Conservation (phyloP, 2,888 invertebrate species). For the Trichopoda pennipes region DNA sequence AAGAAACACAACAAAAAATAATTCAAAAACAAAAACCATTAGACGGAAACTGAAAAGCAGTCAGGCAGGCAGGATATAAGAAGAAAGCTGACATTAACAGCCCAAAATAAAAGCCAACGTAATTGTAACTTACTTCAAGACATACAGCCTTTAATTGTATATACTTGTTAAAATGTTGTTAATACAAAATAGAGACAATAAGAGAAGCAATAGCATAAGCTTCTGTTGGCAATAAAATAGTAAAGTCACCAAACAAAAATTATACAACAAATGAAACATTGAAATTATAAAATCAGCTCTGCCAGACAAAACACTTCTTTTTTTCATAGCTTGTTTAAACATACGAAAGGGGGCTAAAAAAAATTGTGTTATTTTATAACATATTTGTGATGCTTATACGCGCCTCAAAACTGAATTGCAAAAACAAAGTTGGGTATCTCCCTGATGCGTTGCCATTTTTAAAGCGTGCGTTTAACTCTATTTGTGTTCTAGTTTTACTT, state of each 20-base stretch:
- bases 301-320: constrained; percentile 38
- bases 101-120: constrained; percentile 49
- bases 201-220: constrained; percentile 28
- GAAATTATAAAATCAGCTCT: constrained; percentile 30
- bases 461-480: too few relatives aligned
- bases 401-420: too few relatives aligned
- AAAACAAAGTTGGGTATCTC: too few relatives aligned
- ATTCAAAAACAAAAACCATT: constrained; percentile 45
- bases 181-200: constrained; percentile 18
- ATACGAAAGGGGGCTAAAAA: background rate
- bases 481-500: too few relatives aligned
- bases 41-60: constrained; percentile 63
- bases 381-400: background rate
- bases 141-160: constrained; percentile 47
- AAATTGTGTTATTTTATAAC: background rate
- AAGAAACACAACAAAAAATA: constrained; percentile 12
- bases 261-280: constrained; percentile 20
- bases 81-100: constrained; percentile 52
- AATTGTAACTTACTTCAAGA: constrained; percentile 54
- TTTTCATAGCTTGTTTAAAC: background rate
- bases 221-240: constrained; percentile 60
- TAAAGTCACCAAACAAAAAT: constrained; percentile 38
- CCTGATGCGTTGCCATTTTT: too few relatives aligned
- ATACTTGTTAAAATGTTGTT: constrained; percentile 43
- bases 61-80: constrained; percentile 56